Conservation (phyloP, 1,140 invertebrate genomes). For the Saccostrea cuccullata region DNA sequence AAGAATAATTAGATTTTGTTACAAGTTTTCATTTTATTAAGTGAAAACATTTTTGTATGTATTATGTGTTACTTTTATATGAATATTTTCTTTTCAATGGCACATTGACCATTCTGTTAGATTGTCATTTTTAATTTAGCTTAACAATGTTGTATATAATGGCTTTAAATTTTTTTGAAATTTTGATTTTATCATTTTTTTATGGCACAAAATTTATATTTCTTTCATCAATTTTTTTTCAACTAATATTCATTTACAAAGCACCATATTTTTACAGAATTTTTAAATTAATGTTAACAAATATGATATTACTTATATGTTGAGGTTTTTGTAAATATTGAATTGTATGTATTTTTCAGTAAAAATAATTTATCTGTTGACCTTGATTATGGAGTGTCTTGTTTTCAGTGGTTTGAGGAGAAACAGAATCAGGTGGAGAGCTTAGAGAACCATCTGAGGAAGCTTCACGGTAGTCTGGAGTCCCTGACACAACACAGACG, state of each 20-base stretch:
- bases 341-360: too few species aligned
- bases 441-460: slow-evolving; percentile 92
- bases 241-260: too few species aligned
- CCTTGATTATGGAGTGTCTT: slow-evolving; percentile 46
- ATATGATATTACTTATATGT: too few species aligned
- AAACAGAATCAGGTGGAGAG: slow-evolving; percentile 94
- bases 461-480: slow-evolving; percentile 93
- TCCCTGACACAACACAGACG: slow-evolving; percentile 90
- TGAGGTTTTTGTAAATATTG: too few species aligned
- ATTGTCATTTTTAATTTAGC: not conserved
- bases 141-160: not conserved
- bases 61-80: slow-evolving; percentile 7
- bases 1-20: not conserved
- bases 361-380: too few species aligned
- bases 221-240: too few species aligned
- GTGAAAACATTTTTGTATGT: not conserved
- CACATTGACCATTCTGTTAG: not conserved
- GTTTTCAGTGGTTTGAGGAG: slow-evolving; percentile 97
- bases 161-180: too few species aligned
- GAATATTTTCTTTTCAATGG: not conserved
- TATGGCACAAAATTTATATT: too few species aligned
- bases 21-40: not conserved
- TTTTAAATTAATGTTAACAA: too few species aligned
- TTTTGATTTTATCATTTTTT: not conserved
- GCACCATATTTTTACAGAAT: too few species aligned